Evolutionary conservation across 2,888 invertebrate genomes (phyloP).

Genomic region (Crepidodera aurea): DNA sequence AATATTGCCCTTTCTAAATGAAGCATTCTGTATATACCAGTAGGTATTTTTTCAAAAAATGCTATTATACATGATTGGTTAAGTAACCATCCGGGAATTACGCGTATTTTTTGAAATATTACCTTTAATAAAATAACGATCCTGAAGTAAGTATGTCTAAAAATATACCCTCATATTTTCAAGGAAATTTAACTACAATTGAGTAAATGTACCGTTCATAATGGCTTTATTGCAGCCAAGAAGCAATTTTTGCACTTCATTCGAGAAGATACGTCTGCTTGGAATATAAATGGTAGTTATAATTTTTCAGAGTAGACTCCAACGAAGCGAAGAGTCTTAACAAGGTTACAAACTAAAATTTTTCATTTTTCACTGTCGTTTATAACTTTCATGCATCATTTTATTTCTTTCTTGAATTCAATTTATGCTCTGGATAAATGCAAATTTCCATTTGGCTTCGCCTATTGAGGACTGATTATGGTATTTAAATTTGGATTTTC

Average conservation of each 20-base stretch:
- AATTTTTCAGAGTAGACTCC: not conserved
- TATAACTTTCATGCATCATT: too few species aligned
- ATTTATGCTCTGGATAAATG: too few species aligned
- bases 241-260: slow-evolving; percentile 13
- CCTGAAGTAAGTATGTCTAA: not conserved
- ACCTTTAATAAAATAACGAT: slow-evolving; percentile 2
- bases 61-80: too few species aligned
- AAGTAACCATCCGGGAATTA: too few species aligned
- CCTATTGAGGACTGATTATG: too few species aligned
- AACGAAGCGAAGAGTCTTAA: not conserved
- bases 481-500: too few species aligned
- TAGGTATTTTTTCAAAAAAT: too few species aligned
- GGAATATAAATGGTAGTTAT: slow-evolving; percentile 7
- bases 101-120: not conserved
- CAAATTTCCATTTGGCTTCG: too few species aligned
- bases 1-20: too few species aligned
- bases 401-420: too few species aligned
- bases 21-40: too few species aligned
- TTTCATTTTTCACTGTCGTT: not conserved
- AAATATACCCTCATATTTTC: slow-evolving; percentile 1
- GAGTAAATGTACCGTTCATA: slow-evolving; percentile 19
- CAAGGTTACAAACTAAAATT: not conserved
- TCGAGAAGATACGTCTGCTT: not conserved
- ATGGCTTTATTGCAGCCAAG: slow-evolving; percentile 15
- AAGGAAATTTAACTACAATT: not conserved